Evolutionary conservation across 2,888 invertebrate species (phyloP), one percentile per base, ranked within the genome.

Genomic region (Leuctra nigra): DNA sequence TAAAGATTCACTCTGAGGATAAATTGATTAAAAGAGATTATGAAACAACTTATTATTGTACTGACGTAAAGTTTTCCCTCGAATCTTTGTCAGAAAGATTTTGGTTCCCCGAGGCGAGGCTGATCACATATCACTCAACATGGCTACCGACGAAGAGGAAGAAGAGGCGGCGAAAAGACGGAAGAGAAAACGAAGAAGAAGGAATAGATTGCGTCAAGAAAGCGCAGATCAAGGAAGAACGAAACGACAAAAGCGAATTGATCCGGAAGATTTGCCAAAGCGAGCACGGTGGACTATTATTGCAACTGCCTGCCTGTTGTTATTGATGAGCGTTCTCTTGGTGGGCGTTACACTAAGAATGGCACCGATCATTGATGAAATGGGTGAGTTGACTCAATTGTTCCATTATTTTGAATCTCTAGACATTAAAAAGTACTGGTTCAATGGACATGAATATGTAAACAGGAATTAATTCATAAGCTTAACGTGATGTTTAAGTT

Each of bases 351-450:
- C 94, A 3, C 77, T 95, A 25, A 79, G 93, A 62, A 92, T 95
- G 91, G 93, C 94, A 13, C 94, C 94, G 11, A 86, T 94, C 64
- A 95, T 95, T 67, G 94, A 95, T 70, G 93, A 93, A 68, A 90
- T 94, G 87, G 93, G 94, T 94, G 74, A 86, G 89, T 62, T n/a
- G n/a, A n/a, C n/a, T n/a, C n/a, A n/a, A n/a, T n/a, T n/a, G n/a
- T n/a, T n/a, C n/a, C n/a, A n/a, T n/a, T n/a, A n/a, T n/a, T n/a
- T n/a, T n/a, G n/a, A n/a, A n/a, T n/a, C n/a, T n/a, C n/a, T n/a
- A n/a, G n/a, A n/a, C n/a, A n/a, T n/a, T n/a, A n/a, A n/a, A n/a
- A n/a, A n/a, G n/a, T n/a, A n/a, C n/a, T n/a, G n/a, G n/a, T n/a
- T n/a, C n/a, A n/a, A n/a, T n/a, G n/a, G n/a, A n/a, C n/a, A n/a